Base-by-base conservation (phyloP, 2,113 vertebrate genomes). In the Microtus ochrogaster region DNA sequence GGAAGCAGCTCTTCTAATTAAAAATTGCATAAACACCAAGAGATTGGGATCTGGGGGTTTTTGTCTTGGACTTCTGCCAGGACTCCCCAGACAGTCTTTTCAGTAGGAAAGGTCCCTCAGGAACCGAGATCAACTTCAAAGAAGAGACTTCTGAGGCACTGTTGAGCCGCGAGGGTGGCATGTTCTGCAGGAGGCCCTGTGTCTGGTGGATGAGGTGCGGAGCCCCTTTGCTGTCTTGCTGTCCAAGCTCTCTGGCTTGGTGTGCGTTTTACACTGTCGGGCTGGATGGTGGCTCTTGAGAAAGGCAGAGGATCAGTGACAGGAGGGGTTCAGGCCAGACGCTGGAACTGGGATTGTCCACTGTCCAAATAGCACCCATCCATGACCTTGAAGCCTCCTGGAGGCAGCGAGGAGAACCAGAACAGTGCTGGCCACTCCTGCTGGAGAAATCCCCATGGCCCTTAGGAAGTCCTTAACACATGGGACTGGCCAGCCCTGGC, bases 41-140 rank as follows among this genome's bases (percentile, higher is more conserved):
- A 98, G 97, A 97, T 97, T 98, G 98, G 78, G 82, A 98, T 98
- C 94, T 95, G 90, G 63, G 91, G 96, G 95, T 87, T 92, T 98
- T 96, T 97, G 74, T 78, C 68, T 97, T 98, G 97, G 95, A 83
- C 97, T 97, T 97, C 88, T 96, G 39, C 82, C 11, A 17, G 52
- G 91, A 96, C 85, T 94, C 98, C 91, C 96, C 2, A 13, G 96
- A 97, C 96, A 96, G 68, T 13, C 96, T 95, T 97, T 97, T 98
- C 65, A 63, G 92, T 89, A 97, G 98, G 94, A 98, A 97, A 97
- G 86, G 30, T 79, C 97, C 93, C 94, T 97, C 97, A 66, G 95
- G 98, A 98, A 90, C 95, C 93, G 39, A 28, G 97, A 89, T 63
- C 81, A 92, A 91, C 61, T 94, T 92, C 89, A 98, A 98, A 98